Base-by-base conservation (phyloP, 2,797 vertebrate genomes). In the Mus spretus region DNA sequence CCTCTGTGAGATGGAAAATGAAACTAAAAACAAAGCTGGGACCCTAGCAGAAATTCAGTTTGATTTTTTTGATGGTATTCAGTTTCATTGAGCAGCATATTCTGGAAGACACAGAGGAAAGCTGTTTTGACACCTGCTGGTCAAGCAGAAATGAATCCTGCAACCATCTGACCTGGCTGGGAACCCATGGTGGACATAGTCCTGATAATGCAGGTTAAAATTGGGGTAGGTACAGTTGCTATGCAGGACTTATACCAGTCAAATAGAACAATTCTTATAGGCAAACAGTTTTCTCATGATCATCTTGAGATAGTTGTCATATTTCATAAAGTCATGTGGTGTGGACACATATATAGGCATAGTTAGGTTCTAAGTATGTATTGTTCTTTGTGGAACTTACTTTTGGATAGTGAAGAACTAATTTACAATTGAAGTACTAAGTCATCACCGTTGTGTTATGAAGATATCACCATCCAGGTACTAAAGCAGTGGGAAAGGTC, bases 11-110 rank as follows among this genome's bases (percentile, higher is more conserved):
- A 92, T 84, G 72, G 84, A 96, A 96, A 96, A 83, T 89, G 84
- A 93, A 96, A 82, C 88, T 63, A 79, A 79, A 93, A 97, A 88
- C 95, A 97, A 95, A 96, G 79, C 57, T 81, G 40, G 88, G 65
- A 57, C 74, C 77, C 85, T 3, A 57, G 44, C 79, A 93, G 79
- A 97, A 95, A 96, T 79, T 80, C 88, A 70, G 74, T 55, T 95
- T 5, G 0, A 40, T 87, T 77, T 59, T 59, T 87, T 37, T 26
- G 77, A 40, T 78, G 61, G 31, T 92, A 63, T 95, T 53, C 59
- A 50, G 24, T 65, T 89, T 31, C 85, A 75, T 12, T 82, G 15
- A 37, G 84, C 37, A 13, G 10, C 19, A 3, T 10, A 9, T 22
- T 72, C 10, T 40, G 19, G 34, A 65, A 70, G 14, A 34, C 74